Evolutionary conservation across 2,113 vertebrate genomes (phyloP).

Genomic region (Loxodonta africana): DNA sequence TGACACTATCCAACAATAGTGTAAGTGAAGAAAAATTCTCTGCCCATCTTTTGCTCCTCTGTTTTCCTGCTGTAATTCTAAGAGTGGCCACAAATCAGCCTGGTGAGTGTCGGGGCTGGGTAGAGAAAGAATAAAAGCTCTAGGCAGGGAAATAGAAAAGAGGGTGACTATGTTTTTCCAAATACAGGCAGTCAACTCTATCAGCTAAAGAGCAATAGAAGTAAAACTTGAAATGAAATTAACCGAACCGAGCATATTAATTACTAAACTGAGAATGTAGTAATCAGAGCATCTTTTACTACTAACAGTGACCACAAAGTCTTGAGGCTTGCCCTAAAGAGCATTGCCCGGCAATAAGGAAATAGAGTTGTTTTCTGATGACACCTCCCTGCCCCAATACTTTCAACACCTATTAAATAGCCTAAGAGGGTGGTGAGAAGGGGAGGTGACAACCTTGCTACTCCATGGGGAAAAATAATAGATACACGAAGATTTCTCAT

Average conservation of each 20-base stretch:
- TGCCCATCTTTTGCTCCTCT: not conserved
- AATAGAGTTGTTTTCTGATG: not conserved
- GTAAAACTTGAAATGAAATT: not conserved
- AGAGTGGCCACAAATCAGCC: not conserved
- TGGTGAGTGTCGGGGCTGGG: not conserved
- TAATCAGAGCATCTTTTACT: not conserved
- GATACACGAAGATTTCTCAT: not conserved
- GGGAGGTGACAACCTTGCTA: not conserved
- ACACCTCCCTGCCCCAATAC: not conserved
- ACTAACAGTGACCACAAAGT: not conserved
- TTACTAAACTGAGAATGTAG: not conserved
- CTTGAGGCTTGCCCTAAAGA: not conserved
- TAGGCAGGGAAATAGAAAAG: conserved; percentile 12
- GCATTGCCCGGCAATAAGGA: not conserved
- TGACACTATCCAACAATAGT: not conserved
- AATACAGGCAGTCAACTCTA: not conserved
- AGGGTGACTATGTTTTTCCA: not conserved
- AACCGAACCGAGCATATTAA: not conserved
- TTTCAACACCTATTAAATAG: not conserved
- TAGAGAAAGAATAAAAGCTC: not conserved
- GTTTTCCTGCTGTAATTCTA: not conserved
- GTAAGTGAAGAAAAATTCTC: not conserved
- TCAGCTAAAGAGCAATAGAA: not conserved
- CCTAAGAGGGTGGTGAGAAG: not conserved
- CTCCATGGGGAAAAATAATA: not conserved